Conservation (phyloP, 2,797 vertebrate species). For the Manis javanica region DNA sequence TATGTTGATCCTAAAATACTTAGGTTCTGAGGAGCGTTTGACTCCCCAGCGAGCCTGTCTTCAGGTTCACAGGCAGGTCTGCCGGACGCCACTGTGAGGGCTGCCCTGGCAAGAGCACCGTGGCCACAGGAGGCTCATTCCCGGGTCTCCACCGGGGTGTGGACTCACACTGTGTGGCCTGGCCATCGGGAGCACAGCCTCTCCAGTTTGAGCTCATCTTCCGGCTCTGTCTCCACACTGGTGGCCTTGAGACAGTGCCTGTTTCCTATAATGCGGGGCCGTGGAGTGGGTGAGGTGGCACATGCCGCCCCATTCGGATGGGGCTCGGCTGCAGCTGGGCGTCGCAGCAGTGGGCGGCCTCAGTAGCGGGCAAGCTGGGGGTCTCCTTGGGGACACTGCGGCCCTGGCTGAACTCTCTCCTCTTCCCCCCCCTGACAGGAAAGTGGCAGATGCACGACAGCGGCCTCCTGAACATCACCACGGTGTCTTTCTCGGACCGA, state of each 20-base stretch:
- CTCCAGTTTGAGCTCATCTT: not conserved
- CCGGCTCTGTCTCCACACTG: not conserved
- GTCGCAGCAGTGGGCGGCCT: not conserved
- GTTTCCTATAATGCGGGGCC: not conserved
- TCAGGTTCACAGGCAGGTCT: not conserved
- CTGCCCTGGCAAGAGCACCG: not conserved
- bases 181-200: not conserved
- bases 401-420: constrained; percentile 63
- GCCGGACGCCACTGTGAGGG: not conserved
- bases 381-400: not conserved
- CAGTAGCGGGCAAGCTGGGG: not conserved
- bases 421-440: constrained; percentile 85
- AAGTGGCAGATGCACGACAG: constrained; percentile 93
- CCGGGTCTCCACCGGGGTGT: not conserved
- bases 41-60: not conserved
- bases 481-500: constrained; percentile 95
- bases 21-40: not conserved
- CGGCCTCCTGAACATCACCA: constrained; percentile 95
- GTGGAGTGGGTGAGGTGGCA: too few relatives aligned
- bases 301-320: too few relatives aligned
- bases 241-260: not conserved
- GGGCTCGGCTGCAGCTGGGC: too few relatives aligned
- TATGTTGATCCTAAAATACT: constrained; percentile 2
- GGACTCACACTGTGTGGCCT: not conserved
- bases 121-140: not conserved